Conservation (phyloP, 2,797 vertebrate genomes). For the Pempheris klunzingeri region DNA sequence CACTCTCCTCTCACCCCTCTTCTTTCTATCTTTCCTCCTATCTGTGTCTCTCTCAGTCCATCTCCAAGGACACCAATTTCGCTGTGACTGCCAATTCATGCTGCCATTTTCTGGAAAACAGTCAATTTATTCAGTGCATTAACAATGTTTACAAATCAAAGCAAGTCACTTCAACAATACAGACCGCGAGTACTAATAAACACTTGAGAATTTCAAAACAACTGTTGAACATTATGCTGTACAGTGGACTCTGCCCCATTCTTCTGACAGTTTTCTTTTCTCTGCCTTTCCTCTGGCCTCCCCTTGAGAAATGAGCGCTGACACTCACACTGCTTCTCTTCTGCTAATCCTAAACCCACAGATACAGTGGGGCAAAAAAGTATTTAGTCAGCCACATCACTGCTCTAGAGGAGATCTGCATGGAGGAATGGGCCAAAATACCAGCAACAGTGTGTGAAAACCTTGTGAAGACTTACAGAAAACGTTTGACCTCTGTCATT, state of each 20-base stretch:
- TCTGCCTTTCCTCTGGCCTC: constrained; percentile 42
- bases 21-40: constrained; percentile 48
- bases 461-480: no score
- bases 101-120: constrained; percentile 43
- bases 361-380: no score
- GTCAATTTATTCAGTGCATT: constrained; percentile 39
- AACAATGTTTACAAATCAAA: constrained; percentile 57
- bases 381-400: no score
- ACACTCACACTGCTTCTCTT: constrained; percentile 62
- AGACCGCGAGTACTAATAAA: constrained; percentile 34
- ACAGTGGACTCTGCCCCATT: constrained; percentile 38
- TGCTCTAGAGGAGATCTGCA: no score
- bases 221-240: constrained; percentile 41
- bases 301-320: constrained; percentile 36
- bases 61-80: constrained; percentile 54
- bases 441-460: no score
- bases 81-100: constrained; percentile 37
- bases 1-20: constrained; percentile 39
- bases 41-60: constrained; percentile 42
- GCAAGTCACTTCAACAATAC: constrained; percentile 26
- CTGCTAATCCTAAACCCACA: constrained; percentile 65
- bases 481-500: no score
- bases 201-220: constrained; percentile 36
- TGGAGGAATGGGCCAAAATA: no score
- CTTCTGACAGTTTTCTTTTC: constrained; percentile 49